Base-by-base conservation (phyloP, 2,888 invertebrate species). In the Tridacna gigas region DNA sequence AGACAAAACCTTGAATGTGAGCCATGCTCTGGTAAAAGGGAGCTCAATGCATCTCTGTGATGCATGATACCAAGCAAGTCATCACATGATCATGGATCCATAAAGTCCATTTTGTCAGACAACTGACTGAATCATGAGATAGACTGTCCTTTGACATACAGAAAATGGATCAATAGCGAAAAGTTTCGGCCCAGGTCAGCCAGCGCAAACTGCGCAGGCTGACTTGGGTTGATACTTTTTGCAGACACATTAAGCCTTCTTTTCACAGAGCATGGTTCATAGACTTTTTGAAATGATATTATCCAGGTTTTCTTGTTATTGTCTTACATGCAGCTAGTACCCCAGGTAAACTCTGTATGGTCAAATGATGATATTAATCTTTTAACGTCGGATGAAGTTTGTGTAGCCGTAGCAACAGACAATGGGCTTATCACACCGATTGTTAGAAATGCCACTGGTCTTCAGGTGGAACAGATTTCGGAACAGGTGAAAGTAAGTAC, bases 341-440 rank as follows among this genome's bases (percentile, higher is more conserved):
- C 95, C 13, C 89, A 92, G 82, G 93, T 95, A 51, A 95, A 95
- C 85, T 93, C 94, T 15, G 90, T 92, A 22, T 95, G 93, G 92
- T 84, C 88, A 37, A 91, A 88, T n/a, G 93, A 93, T 15, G 89
- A 82, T 0, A 80, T 88, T 7, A 86, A 83, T 66, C 26, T 88
- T 11, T 75, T 88, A 51, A 37, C 81, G 22, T 83, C 88, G 63
- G 99, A 99, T 12, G 99, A 99, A 94, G 97, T 99, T 3, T 98
- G 97, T 90, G 98, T 99, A 78, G 99, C 99, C 3, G 99, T 99
- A 18, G 97, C 98, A 86, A 99, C 99, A 0, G 97, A 98, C 1
- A 96, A 96, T 84, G 99, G 99, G 0, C 96, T 99, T 12, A 98
- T 99, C 86, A 99, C 99, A 0, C 99, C 99, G 0, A 99, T 99